Evolutionary conservation across 2,797 vertebrate species (phyloP).

Genomic region (Rhincodon typus): DNA sequence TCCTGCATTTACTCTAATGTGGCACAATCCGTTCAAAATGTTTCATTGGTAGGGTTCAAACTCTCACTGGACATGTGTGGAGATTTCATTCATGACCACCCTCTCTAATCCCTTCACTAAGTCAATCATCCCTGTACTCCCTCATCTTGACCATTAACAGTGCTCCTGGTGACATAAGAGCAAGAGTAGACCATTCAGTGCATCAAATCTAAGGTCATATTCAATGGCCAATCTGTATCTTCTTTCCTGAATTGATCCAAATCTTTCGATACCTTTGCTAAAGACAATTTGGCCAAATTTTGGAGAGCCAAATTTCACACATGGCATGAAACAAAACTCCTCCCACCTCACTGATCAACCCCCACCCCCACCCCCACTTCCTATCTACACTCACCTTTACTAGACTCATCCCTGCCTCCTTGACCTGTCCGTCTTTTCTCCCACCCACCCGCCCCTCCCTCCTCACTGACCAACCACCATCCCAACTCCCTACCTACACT

Average conservation of each 20-base stretch:
- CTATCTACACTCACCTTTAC: too few species aligned
- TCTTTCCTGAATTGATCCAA: too few species aligned
- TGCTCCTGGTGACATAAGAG: neutral
- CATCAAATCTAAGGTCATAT: neutral
- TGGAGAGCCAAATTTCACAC: neutral
- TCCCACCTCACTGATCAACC: too few species aligned
- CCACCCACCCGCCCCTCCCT: too few species aligned
- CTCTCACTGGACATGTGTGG: neutral
- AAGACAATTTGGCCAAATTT: neutral
- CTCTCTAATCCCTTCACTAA: neutral
- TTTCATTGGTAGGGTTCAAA: neutral
- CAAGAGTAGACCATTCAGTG: neutral
- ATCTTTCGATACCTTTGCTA: neutral
- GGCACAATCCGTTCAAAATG: neutral
- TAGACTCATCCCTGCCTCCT: too few species aligned
- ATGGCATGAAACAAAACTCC: too few species aligned
- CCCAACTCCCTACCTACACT: too few species aligned
- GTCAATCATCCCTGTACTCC: neutral
- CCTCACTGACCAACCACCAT: too few species aligned
- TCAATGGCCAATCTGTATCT: too few species aligned
- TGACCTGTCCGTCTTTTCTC: too few species aligned
- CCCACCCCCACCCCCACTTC: too few species aligned
- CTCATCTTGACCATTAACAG: neutral
- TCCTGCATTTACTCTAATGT: neutral
- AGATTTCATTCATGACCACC: neutral